Conservation (phyloP, 2,888 invertebrate species). For the Stramonita haemastoma region DNA sequence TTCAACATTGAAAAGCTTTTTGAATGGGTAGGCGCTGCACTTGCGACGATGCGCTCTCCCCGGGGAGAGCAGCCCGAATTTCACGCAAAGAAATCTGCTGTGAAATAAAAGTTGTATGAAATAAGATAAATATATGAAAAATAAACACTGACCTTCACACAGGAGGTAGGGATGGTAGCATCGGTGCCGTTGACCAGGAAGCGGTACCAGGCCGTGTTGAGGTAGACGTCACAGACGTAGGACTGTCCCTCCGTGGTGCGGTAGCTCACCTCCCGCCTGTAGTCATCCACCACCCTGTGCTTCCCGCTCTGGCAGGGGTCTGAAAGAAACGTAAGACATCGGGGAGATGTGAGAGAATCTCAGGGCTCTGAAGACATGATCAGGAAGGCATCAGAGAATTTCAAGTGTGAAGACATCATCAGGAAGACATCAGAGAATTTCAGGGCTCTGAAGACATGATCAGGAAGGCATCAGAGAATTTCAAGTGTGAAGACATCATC, state of each 20-base stretch:
- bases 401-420: neutral
- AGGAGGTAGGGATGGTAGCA: slow-evolving; percentile 54
- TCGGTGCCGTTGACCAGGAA: slow-evolving; percentile 55
- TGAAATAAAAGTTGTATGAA: too few relatives aligned
- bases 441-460: neutral
- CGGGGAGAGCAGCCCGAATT: too few relatives aligned
- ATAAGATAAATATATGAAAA: too few relatives aligned
- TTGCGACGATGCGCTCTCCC: too few relatives aligned
- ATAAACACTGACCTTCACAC: slow-evolving; percentile 50
- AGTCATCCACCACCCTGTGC: slow-evolving; percentile 53
- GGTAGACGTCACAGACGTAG: slow-evolving; percentile 52
- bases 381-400: neutral
- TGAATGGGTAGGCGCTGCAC: too few relatives aligned
- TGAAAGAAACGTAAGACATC: slow-evolving; percentile 10
- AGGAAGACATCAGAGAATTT: neutral
- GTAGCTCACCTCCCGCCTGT: slow-evolving; percentile 47
- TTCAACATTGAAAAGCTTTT: too few relatives aligned
- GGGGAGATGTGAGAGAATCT: neutral
- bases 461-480: too few relatives aligned
- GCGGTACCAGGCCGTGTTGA: slow-evolving; percentile 55
- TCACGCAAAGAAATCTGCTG: too few relatives aligned
- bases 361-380: neutral
- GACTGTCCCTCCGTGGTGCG: slow-evolving; percentile 15
- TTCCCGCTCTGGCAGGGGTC: slow-evolving; percentile 52
- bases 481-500: neutral